Conservation (phyloP, 2,113 vertebrate genomes). For the Gallinago paraguaiae region DNA sequence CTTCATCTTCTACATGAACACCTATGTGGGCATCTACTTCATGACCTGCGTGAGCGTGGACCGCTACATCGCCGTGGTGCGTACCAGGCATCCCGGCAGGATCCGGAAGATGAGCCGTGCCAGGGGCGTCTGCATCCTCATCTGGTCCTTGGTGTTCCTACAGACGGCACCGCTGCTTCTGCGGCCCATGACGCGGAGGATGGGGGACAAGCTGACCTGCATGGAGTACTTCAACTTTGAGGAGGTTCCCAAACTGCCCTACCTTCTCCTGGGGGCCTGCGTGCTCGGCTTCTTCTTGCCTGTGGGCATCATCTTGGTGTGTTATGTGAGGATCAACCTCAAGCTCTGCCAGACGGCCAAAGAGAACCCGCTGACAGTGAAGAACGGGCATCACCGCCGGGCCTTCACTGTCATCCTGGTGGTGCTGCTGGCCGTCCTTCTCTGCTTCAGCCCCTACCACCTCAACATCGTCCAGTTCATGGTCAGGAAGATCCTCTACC, state of each 20-base stretch:
- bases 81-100: slow-evolving; percentile 63
- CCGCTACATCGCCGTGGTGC: slow-evolving; percentile 84
- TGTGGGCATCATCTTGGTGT: slow-evolving; percentile 77
- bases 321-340: slow-evolving; percentile 78
- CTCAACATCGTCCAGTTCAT: slow-evolving; percentile 83
- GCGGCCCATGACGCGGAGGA: slow-evolving; percentile 53
- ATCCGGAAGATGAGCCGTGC: slow-evolving; percentile 69
- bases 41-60: slow-evolving; percentile 87
- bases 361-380: slow-evolving; percentile 71
- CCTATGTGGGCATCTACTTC: slow-evolving; percentile 83
- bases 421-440: slow-evolving; percentile 77
- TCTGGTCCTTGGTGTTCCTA: slow-evolving; percentile 79
- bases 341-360: slow-evolving; percentile 76
- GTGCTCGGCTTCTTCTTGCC: slow-evolving; percentile 79
- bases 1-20: slow-evolving; percentile 83
- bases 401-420: slow-evolving; percentile 80
- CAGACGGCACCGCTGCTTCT: slow-evolving; percentile 78
- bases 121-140: slow-evolving; percentile 68
- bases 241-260: slow-evolving; percentile 66
- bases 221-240: slow-evolving; percentile 84
- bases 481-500: slow-evolving; percentile 69
- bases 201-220: slow-evolving; percentile 74
- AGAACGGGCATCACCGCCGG: slow-evolving; percentile 66
- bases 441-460: slow-evolving; percentile 86
- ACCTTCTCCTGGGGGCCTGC: slow-evolving; percentile 78